phyloP scores from a whole-genome alignment of 2,113 vertebrate species.

The Sarotherodon lohbergeri region DNA sequence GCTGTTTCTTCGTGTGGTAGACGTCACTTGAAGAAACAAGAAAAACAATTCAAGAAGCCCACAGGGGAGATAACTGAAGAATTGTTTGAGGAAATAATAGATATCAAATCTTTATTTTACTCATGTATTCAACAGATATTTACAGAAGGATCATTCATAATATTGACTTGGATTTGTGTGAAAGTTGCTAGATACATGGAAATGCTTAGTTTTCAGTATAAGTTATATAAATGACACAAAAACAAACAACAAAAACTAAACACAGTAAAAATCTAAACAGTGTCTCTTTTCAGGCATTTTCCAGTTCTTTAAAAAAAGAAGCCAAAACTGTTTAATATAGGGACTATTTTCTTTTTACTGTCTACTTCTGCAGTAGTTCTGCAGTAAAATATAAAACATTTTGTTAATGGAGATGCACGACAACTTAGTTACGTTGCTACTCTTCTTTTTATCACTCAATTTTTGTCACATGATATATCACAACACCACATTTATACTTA shows the following conservation, averaged over 20 bases:
- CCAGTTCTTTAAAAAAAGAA: not conserved
- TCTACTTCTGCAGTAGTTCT: not conserved
- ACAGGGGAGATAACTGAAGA: not conserved
- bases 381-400: accelerated
- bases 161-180: not conserved
- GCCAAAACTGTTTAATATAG: not conserved
- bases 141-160: not conserved
- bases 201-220: not conserved
- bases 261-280: not conserved
- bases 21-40: constrained; percentile 76
- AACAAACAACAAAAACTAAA: not conserved
- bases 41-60: not conserved
- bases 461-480: not conserved
- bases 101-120: not conserved
- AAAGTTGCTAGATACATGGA: not conserved
- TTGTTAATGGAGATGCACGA: not conserved
- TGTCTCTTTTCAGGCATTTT: not conserved
- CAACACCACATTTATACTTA: not conserved
- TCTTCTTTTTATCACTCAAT: not conserved
- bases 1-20: constrained; percentile 89
- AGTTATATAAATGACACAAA: not conserved
- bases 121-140: not conserved
- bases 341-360: not conserved
- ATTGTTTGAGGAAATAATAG: not conserved
- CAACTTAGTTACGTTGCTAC: not conserved